Base-by-base conservation (phyloP, 2,888 invertebrate species). In the Lasius platythorax region DNA sequence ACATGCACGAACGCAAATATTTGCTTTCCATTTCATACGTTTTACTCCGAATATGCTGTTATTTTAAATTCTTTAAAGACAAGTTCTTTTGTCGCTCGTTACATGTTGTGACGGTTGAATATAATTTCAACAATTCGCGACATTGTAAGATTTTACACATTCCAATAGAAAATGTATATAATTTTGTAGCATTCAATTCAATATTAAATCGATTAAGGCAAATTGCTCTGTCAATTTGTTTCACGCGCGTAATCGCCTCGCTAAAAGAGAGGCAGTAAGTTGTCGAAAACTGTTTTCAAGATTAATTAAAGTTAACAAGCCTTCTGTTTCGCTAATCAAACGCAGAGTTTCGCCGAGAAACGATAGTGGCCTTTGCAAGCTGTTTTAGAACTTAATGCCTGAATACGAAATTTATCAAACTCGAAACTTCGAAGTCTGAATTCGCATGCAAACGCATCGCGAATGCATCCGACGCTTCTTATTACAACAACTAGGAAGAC, bases 371-470 rank as follows among this genome's bases (percentile, higher is more conserved):
- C 43, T 72, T 79, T 61, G 46, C 73, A 30, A 46, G 79, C 79
- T 79, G 72, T 79, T 81, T 81, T 81, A 81, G 79, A 81, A 81
- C 79, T 81, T 73, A 73, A 81, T 81, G 61, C 73, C 46, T 73
- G 73, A 81, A 81, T 81, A 81, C 61, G 61, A 81, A 81, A 81
- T 81, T 81, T 81, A 81, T 81, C 73, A 81, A 81, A 81, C 79
- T 81, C 58, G 46, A 81, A 81, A 81, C 79, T 81, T 73, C 18
- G 37, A 46, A 61, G 61, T 73, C 79, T 73, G 73, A 63, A 81
- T 81, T 73, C 79, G 73, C 73, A 73, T 81, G 79, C 79, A 72
- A 81, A 81, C 73, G 73, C 79, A 61, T 28, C 61, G 73, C 79
- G 73, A 81, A 73, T 81, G 79, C 79, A 73, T 73, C 61, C 73